These are phyloP conservation scores for Drosophila pseudoananassae DNA, from an alignment of 1,140 invertebrate genomes.

Conservation along the genomic window DNA sequence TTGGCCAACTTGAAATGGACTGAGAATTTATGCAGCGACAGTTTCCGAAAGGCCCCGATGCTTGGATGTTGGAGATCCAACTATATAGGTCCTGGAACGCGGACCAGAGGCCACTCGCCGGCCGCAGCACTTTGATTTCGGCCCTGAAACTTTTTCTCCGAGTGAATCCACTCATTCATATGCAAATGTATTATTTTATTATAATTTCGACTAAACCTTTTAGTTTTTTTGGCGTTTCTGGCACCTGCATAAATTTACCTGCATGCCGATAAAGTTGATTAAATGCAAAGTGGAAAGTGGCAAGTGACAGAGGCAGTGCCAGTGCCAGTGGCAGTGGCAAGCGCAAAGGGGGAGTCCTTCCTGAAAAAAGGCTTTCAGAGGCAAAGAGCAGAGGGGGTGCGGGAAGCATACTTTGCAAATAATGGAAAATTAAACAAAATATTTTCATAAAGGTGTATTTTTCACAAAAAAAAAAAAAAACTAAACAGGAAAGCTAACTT, in stretches of 20 bases:
- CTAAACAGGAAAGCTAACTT: no score
- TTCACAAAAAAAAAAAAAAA: no score
- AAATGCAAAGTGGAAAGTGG: slow-evolving; percentile 57
- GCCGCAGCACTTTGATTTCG: no score
- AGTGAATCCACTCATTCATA: slow-evolving; percentile 5
- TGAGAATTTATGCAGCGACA: slow-evolving; percentile 65
- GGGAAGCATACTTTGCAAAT: no score
- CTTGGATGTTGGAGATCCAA: not conserved
- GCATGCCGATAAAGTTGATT: slow-evolving; percentile 59
- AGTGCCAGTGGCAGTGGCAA: no score
- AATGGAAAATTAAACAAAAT: no score
- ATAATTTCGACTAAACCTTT: slow-evolving; percentile 27
- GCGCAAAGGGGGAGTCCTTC: no score
- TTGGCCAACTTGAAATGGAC: slow-evolving; percentile 48
- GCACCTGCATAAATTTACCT: slow-evolving; percentile 47
- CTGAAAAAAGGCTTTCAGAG: not conserved
- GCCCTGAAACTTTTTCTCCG: not conserved
- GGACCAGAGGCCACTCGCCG: no score
- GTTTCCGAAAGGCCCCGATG: slow-evolving; percentile 13
- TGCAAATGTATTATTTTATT: slow-evolving; percentile 53
- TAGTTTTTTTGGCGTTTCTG: slow-evolving; percentile 24
- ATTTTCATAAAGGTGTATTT: no score
- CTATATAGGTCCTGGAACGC: no score
- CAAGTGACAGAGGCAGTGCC: not conserved
- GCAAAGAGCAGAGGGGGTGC: no score